These are phyloP conservation scores for Eulithis prunata DNA, from an alignment of 2,888 invertebrate genomes.

Conservation along the genomic window DNA sequence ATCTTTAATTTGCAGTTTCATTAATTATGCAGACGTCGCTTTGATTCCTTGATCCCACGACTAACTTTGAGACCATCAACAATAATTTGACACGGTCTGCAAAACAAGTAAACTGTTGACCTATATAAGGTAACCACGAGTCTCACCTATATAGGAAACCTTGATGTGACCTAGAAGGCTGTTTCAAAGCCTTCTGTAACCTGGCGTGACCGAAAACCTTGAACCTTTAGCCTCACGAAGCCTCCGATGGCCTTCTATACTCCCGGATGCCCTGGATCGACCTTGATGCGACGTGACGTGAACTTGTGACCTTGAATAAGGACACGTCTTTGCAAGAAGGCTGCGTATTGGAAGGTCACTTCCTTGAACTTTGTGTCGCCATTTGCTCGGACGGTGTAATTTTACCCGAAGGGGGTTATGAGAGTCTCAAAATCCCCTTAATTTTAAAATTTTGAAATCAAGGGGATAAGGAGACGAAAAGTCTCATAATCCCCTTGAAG, in stretches of 20 bases:
- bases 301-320: constrained; percentile 27
- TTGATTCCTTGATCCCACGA: not conserved
- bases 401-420: no score
- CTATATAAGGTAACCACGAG: constrained; percentile 15
- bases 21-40: no score
- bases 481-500: no score
- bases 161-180: constrained; percentile 16
- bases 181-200: constrained; percentile 11
- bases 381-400: no score
- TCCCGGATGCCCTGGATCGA: constrained; percentile 19
- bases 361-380: constrained; percentile 13
- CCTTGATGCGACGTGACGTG: constrained; percentile 13
- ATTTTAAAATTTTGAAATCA: no score
- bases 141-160: constrained; percentile 1
- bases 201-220: constrained; percentile 13
- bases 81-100: not conserved
- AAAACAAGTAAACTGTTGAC: constrained; percentile 6
- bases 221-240: constrained; percentile 21
- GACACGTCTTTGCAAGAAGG: constrained; percentile 23
- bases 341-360: not conserved
- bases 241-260: constrained; percentile 15
- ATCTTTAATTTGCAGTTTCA: not conserved
- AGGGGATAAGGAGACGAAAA: no score
- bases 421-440: no score
- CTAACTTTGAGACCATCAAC: not conserved